phyloP scores from a whole-genome alignment of 2,888 invertebrate genomes.

The Xanthostigma xanthostigma region DNA sequence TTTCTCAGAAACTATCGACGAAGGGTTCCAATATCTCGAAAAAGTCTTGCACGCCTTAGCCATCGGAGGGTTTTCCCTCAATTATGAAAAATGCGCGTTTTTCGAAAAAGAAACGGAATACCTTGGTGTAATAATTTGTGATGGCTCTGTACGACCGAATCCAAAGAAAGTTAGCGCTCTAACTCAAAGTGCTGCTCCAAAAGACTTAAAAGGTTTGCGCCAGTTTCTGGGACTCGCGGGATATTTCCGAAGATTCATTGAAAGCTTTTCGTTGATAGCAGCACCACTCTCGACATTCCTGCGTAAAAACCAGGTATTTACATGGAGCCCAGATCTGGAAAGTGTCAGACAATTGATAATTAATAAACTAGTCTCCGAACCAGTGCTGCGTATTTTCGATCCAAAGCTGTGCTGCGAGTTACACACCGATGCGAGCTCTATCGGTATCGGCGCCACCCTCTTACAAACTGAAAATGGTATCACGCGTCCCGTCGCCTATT shows the following conservation, averaged over 20 bases:
- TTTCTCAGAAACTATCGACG: no score
- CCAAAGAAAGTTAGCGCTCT: no score
- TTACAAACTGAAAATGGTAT: constrained; percentile 2
- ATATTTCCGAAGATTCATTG: neutral
- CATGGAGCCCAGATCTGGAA: constrained; percentile 9
- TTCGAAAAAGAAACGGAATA: no score
- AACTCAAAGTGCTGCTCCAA: no score
- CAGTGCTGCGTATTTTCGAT: constrained; percentile 2
- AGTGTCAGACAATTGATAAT: constrained; percentile 8
- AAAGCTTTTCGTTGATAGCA: constrained; percentile 1
- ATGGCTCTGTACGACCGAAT: no score
- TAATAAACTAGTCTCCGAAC: constrained; percentile 8
- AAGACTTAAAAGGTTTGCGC: no score
- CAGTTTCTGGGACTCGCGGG: no score
- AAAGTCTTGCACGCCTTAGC: no score
- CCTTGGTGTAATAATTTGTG: no score
- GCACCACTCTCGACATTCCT: neutral
- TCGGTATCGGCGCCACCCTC: constrained; percentile 1
- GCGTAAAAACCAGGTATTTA: constrained; percentile 9
- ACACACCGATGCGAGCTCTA: constrained; percentile 5
- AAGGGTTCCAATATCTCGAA: no score
- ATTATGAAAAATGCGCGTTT: neutral
- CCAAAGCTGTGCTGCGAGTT: neutral
- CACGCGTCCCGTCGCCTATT: constrained; percentile 4
- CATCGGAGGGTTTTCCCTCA: no score